phyloP scores from a whole-genome alignment of 2,113 vertebrate species.

The Oreotrochilus melanogaster region DNA sequence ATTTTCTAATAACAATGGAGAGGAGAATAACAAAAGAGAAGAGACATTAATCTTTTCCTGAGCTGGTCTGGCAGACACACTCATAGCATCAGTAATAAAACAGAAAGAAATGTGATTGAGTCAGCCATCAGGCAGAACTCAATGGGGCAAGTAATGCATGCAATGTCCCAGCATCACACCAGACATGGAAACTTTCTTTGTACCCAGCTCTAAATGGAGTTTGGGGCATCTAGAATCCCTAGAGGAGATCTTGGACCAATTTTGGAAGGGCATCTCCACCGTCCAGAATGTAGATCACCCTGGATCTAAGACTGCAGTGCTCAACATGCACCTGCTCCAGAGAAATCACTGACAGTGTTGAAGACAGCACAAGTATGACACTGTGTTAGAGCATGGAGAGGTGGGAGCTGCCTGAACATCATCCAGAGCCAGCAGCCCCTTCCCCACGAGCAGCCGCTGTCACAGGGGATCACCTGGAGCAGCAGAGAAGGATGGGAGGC shows the following conservation, averaged over 20 bases:
- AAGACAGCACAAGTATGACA: too few species aligned
- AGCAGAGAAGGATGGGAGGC: too few species aligned
- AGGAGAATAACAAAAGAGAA: neutral
- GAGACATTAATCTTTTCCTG: neutral
- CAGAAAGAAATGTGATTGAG: neutral
- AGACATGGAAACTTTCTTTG: neutral
- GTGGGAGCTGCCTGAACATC: neutral
- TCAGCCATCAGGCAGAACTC: neutral
- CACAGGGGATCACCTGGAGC: neutral
- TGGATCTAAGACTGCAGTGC: too few species aligned
- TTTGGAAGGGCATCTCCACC: too few species aligned
- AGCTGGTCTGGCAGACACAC: neutral
- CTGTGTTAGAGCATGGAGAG: too few species aligned
- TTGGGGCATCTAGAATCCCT: neutral
- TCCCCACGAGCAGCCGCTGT: neutral
- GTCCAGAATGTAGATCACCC: too few species aligned
- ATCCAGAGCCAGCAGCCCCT: neutral
- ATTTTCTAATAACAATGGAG: neutral
- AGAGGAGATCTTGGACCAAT: too few species aligned
- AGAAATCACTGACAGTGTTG: too few species aligned
- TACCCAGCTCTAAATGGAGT: too few species aligned
- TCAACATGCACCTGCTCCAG: too few species aligned
- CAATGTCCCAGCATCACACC: neutral
- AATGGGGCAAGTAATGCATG: neutral
- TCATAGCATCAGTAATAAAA: neutral